These are phyloP conservation scores for Petrocephalus microphthalmus DNA, from an alignment of 2,113 vertebrate genomes.

Conservation along the genomic window DNA sequence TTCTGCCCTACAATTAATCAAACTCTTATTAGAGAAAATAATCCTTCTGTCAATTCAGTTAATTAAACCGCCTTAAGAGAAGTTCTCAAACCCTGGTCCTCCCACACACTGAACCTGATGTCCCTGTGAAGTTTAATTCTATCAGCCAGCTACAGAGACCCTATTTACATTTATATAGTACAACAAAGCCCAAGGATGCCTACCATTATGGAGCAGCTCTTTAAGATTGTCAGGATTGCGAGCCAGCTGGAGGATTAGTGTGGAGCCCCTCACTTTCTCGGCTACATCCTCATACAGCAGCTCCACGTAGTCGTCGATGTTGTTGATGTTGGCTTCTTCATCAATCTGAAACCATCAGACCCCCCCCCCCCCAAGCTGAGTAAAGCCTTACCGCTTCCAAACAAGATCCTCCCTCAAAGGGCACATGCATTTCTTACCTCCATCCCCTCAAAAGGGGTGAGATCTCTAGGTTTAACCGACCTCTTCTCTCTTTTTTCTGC, in stretches of 20 bases:
- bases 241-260: constrained; percentile 83
- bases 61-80: not conserved
- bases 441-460: constrained; percentile 78
- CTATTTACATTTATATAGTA: not conserved
- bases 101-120: not conserved
- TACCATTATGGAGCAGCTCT: constrained; percentile 84
- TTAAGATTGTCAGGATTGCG: constrained; percentile 86
- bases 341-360: constrained; percentile 67
- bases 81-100: not conserved
- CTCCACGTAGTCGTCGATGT: constrained; percentile 86
- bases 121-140: not conserved
- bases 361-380: not conserved
- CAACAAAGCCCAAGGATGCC: not conserved
- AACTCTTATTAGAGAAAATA: not conserved
- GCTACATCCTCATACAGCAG: constrained; percentile 85
- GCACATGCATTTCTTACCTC: constrained; percentile 61
- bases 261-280: constrained; percentile 84
- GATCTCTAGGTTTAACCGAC: constrained; percentile 70
- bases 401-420: not conserved
- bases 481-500: constrained; percentile 74
- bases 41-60: not conserved
- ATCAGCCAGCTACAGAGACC: not conserved
- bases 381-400: constrained; percentile 25
- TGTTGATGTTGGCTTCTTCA: constrained; percentile 83
- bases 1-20: not conserved